Percentiles rank a stretch among this genome's conserved stretches.
These are phyloP conservation scores for Papilio machaon DNA, from an alignment of 1,140 invertebrate genomes.

Conservation along the genomic window DNA sequence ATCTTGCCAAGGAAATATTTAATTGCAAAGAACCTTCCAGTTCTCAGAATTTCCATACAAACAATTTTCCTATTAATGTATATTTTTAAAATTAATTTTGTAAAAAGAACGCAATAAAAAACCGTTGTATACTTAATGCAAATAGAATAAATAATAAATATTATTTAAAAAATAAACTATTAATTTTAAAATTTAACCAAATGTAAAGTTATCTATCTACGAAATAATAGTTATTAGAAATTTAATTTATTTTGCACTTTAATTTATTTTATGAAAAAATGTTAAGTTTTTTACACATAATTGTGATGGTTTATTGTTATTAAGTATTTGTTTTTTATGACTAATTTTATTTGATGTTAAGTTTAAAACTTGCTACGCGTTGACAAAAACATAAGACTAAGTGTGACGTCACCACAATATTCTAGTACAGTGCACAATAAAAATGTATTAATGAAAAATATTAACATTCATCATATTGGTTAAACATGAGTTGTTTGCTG, in stretches of 20 bases:
- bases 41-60: not conserved
- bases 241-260: not conserved
- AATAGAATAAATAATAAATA: too few species aligned
- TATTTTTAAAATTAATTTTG: too few species aligned
- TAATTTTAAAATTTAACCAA: too few species aligned
- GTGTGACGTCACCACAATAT: not conserved
- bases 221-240: not conserved
- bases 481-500: too few species aligned
- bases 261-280: not conserved
- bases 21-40: not conserved
- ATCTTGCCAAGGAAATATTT: not conserved
- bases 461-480: not conserved
- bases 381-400: not conserved
- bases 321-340: not conserved
- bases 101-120: too few species aligned
- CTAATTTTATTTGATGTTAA: not conserved
- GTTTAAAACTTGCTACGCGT: not conserved
- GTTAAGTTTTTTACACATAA: not conserved
- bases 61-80: too few species aligned
- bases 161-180: too few species aligned
- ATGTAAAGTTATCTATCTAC: too few species aligned
- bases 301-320: not conserved
- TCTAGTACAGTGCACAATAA: not conserved
- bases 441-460: not conserved
- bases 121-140: not conserved